Base-by-base conservation (phyloP, 2,888 invertebrate genomes). In the Drosophila neutralis region DNA sequence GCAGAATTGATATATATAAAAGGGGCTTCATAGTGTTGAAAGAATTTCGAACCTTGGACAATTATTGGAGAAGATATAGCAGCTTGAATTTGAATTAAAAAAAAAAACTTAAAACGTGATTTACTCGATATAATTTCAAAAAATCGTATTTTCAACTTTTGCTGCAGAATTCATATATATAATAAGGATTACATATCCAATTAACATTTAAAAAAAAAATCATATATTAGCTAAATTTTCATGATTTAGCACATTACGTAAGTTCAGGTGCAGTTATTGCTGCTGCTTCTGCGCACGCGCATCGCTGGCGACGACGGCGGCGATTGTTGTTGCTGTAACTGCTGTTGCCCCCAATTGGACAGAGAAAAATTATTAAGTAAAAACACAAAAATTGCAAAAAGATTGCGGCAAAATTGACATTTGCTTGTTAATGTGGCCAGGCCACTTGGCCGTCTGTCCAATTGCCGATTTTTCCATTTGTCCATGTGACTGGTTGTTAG, bases 381-480 rank as follows among this genome's bases (percentile, higher is more conserved):
- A 81, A 73, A 70, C 62, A 69, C 81, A 72, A 65, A 85, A 87
- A 80, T 83, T 86, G 83, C 82, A 77, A 84, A 87, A 87, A 89
- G 87, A 84, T 84, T 84, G 89, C 89, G 71, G 84, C 78, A 80
- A 87, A 87, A 85, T 82, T 85, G 89, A 85, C 87, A 85, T 85
- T 85, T 89, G 89, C 80, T 85, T 85, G 85, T 85, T 85, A 85
- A 89, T 89, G 87, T 84, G 84, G 87, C 78, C 74, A 40, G 76
- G 51, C 67, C 67, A 62, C 73, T 67, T 66, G 69, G 60, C 51
- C 45, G 33, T 48, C 59, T 38, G 58, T 67, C 40, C 49, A 13
- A 10, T 35, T 56, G 72, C 65, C 69, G 57, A 52, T 49, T 53
- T 76, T 69, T 38, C 68, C 35, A 51, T 57, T 61, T 71, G 76